Conservation (phyloP, 2,888 invertebrate species). For the Odontocolon sp. region DNA sequence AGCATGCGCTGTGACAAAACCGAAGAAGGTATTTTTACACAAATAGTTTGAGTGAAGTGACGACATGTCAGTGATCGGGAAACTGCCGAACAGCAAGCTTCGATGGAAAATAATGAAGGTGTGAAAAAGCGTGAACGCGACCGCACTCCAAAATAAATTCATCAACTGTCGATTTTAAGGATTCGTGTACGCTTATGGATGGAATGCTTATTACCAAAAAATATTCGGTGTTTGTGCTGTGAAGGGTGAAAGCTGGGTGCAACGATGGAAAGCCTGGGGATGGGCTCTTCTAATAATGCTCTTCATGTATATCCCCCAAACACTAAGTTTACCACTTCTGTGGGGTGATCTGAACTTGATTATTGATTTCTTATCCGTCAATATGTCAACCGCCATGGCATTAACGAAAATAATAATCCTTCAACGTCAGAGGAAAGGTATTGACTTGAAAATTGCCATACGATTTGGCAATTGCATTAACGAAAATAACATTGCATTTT, state of each 20-base stretch:
- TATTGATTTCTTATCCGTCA: constrained; percentile 68
- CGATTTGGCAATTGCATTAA: too few relatives aligned
- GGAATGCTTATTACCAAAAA: constrained; percentile 65
- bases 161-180: constrained; percentile 41
- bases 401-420: constrained; percentile 64
- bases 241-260: constrained; percentile 26
- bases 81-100: constrained; percentile 2
- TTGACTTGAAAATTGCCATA: too few relatives aligned
- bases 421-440: constrained; percentile 65
- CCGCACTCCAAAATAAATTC: neutral
- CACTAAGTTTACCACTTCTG: constrained; percentile 49
- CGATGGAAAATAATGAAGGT: constrained; percentile 37
- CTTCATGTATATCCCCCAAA: constrained; percentile 55
- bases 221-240: constrained; percentile 58
- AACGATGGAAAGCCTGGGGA: neutral
- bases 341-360: constrained; percentile 64
- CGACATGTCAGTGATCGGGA: constrained; percentile 20
- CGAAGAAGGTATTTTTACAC: neutral
- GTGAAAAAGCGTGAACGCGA: neutral
- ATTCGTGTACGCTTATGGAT: constrained; percentile 62
- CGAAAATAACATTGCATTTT: too few relatives aligned
- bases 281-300: constrained; percentile 33
- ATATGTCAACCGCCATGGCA: constrained; percentile 65
- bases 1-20: constrained; percentile 16
- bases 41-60: neutral